Evolutionary conservation across 2,113 vertebrate genomes (phyloP).

Genomic region (Hylia prasina): DNA sequence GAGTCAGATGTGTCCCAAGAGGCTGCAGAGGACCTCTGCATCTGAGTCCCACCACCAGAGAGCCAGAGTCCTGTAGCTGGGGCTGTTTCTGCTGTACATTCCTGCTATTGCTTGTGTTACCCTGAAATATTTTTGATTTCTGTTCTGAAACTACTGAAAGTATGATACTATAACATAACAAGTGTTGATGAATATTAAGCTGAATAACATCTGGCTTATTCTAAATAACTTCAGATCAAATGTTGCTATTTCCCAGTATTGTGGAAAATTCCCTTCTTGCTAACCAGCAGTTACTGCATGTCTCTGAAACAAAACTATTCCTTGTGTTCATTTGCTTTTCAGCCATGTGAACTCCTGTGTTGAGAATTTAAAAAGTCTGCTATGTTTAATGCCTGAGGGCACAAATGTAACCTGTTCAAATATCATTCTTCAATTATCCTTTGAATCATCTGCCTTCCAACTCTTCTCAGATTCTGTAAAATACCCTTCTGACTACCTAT

Average conservation of each 20-base stretch:
- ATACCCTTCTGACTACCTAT: slow-evolving; percentile 19
- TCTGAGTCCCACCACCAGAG: rapidly evolving
- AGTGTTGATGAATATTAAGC: background rate
- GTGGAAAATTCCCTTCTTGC: background rate
- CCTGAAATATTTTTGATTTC: background rate
- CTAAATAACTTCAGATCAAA: background rate
- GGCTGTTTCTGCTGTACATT: background rate
- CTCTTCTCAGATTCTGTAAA: background rate
- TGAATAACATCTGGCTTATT: background rate
- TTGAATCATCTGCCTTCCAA: slow-evolving; percentile 39
- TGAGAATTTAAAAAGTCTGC: slow-evolving; percentile 12
- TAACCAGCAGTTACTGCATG: background rate
- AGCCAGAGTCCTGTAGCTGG: background rate
- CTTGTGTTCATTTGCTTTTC: slow-evolving; percentile 29
- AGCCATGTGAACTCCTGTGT: background rate
- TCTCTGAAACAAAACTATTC: slow-evolving; percentile 11
- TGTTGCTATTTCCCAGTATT: background rate
- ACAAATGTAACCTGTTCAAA: slow-evolving; percentile 46
- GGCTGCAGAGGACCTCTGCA: background rate
- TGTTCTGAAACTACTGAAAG: background rate
- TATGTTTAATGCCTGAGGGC: background rate
- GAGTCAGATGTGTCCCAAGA: background rate
- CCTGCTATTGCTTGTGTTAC: background rate
- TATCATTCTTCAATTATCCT: slow-evolving; percentile 44
- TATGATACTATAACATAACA: background rate